phyloP scores from a whole-genome alignment of 1,140 invertebrate genomes.

The Drosophila setifemur region DNA sequence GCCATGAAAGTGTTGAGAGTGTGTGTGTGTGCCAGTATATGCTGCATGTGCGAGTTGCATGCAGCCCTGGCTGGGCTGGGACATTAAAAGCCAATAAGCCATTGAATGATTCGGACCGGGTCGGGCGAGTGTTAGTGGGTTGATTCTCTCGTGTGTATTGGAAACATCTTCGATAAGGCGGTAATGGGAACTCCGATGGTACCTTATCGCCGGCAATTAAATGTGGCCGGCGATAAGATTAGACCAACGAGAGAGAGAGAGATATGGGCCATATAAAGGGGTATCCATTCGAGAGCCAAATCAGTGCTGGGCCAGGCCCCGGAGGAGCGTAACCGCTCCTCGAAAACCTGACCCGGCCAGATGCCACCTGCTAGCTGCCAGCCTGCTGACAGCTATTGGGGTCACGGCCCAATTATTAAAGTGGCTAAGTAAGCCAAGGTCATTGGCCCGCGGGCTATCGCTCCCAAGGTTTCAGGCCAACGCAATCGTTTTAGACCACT shows the following conservation, averaged over 20 bases:
- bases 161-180: conserved; percentile 26
- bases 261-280: conserved; percentile 30
- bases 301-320: conserved; percentile 49
- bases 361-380: background rate
- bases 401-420: conserved; percentile 19
- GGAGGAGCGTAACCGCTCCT: background rate
- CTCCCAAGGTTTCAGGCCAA: background rate
- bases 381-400: background rate
- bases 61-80: conserved; percentile 27
- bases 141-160: conserved; percentile 7
- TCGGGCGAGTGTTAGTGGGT: conserved; percentile 17
- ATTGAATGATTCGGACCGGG: conserved; percentile 57
- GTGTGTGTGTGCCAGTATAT: conserved; percentile 9
- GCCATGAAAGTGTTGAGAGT: conserved; percentile 78
- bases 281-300: conserved; percentile 15
- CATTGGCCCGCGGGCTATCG: conserved; percentile 1
- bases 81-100: conserved; percentile 76
- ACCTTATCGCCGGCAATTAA: conserved; percentile 58
- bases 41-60: background rate
- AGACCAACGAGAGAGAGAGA: background rate
- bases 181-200: conserved; percentile 3
- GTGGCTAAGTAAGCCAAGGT: conserved; percentile 15
- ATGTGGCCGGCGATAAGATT: conserved; percentile 47
- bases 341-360: background rate
- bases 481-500: background rate